Conservation (phyloP, 2,888 invertebrate genomes). For the Nephrotoma flavescens region DNA sequence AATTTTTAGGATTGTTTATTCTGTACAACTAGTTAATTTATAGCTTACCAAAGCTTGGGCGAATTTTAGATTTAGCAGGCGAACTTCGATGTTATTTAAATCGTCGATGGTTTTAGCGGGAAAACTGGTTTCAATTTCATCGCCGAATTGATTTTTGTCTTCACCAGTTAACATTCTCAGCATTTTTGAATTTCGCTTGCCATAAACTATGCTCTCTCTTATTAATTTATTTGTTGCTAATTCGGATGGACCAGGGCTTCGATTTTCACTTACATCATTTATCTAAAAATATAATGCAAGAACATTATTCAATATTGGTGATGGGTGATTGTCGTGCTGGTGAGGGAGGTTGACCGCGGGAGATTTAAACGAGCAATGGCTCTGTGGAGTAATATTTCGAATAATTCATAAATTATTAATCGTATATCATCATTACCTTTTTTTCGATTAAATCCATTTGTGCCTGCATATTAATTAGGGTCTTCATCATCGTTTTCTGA, state of each 20-base stretch:
- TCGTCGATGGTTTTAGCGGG: neutral
- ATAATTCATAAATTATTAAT: no score
- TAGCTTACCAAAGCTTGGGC: neutral
- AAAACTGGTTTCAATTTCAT: neutral
- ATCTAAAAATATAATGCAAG: neutral
- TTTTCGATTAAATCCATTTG: no score
- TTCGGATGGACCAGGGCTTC: neutral
- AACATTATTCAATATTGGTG: neutral
- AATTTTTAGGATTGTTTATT: neutral
- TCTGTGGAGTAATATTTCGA: no score
- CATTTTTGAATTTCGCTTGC: neutral
- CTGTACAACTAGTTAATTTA: neutral
- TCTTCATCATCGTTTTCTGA: no score
- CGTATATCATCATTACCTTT: no score
- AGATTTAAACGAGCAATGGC: no score
- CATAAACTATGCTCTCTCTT: neutral
- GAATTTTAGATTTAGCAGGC: no score
- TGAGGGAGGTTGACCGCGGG: no score
- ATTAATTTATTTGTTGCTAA: neutral
- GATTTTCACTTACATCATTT: neutral
- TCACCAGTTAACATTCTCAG: neutral
- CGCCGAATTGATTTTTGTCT: no score
- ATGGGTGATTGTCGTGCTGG: no score
- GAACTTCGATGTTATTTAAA: no score
- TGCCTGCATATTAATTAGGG: no score